phyloP scores from a whole-genome alignment of 2,113 vertebrate genomes.

The Rhynchomys soricoides region DNA sequence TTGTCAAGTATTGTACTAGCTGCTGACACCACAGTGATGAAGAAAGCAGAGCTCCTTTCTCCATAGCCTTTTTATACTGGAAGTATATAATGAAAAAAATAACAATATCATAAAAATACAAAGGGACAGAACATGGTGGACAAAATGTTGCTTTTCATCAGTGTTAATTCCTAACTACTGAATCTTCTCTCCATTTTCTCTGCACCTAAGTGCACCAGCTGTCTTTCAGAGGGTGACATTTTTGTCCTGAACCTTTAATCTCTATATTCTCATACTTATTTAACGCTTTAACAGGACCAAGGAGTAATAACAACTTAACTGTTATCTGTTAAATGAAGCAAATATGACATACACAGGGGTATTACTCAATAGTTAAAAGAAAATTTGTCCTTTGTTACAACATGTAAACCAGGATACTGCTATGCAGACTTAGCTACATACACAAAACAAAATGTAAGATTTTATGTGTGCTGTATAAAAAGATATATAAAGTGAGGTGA shows the following conservation, averaged over 20 bases:
- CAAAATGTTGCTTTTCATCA: not conserved
- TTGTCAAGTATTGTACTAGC: not conserved
- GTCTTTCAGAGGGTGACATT: not conserved
- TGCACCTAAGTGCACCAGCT: no score
- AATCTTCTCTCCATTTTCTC: not conserved
- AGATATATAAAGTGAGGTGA: not conserved
- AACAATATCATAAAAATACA: not conserved
- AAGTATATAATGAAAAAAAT: not conserved
- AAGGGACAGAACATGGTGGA: not conserved
- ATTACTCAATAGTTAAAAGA: not conserved
- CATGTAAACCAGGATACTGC: not conserved
- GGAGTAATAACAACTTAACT: not conserved
- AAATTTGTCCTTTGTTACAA: not conserved
- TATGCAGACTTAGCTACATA: not conserved
- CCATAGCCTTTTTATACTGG: not conserved
- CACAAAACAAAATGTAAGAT: not conserved
- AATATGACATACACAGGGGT: not conserved
- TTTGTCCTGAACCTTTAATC: not conserved
- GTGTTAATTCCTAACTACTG: not conserved
- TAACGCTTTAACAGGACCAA: not conserved
- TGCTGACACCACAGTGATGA: not conserved
- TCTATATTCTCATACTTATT: not conserved
- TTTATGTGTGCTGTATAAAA: not conserved
- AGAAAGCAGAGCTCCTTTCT: not conserved
- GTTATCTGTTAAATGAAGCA: not conserved